Evolutionary conservation across 35 echinoderm and acorn worm genomes (phyloP), one percentile per base, ranked within the genome.

Genomic region (Nesometra sesokonis): DNA sequence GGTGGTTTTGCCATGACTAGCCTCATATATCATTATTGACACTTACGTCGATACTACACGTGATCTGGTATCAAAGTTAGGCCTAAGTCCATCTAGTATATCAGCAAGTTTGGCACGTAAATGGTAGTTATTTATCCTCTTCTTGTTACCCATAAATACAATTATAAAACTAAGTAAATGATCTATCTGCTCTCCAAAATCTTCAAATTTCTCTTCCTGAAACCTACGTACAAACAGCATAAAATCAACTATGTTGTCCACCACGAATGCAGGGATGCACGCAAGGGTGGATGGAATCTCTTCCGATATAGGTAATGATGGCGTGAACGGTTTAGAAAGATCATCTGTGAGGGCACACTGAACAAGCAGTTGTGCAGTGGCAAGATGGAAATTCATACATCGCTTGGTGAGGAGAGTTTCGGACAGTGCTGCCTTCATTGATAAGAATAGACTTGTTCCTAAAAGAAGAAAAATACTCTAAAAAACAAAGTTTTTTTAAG

Each of bases 151-250:
- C 95, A 98, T 98, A 35, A 94, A 98, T 11, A 93, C 57, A 0
- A 89, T 91, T 13, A 98, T 90, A 88, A 98, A 98, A n/a, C 87
- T 92, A 87, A 98, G 90, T 7, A 98, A 33, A 40, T 94, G 84
- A 37, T 84, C 77, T 30, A 98, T 31, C 0, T 86, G 27, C 3
- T 90, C 92, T 0, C 84, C 89, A 36, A 83, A 84, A n/a, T 91
- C 92, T 77, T 98, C 89, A 29, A 98, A 86, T 34, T 87, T 90
- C 30, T 91, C 81, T 39, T 98, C 92, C 29, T 80, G 76, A 38
- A 92, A 98, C 46, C 95, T n/a, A 47, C 92, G 30, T 31, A 94
- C 77, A 83, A 94, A 93, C 85, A 94, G 90, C 67, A 91, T 40
- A 46, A 89, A 98, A 37, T 93, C 90, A 46, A 91, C 86, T 29